phyloP scores from a whole-genome alignment of 2,888 invertebrate species.

The Galeopsomyia nigrocyanea region DNA sequence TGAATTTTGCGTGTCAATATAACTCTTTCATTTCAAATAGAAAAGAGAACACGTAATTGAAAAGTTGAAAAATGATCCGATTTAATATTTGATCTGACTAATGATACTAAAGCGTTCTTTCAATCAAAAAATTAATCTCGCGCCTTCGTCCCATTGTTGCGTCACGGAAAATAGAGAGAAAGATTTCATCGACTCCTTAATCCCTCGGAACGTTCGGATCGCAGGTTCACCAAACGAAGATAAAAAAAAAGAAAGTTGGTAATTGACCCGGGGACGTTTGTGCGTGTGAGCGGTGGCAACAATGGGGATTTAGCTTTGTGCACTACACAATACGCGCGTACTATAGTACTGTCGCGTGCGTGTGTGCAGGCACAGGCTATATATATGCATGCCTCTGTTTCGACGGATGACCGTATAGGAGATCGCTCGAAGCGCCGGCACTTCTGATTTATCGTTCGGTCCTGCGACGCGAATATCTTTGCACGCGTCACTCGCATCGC shows the following conservation, averaged over 20 bases:
- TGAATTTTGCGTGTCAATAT: not conserved
- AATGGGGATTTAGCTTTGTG: not conserved
- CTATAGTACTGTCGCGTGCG: too few relatives aligned
- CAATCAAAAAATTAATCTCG: not conserved
- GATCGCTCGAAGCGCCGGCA: not conserved
- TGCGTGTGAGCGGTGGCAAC: not conserved
- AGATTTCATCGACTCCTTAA: not conserved
- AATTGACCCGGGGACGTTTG: not conserved
- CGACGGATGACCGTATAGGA: conserved; percentile 24
- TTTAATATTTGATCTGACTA: not conserved
- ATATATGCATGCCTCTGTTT: not conserved
- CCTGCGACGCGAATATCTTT: conserved; percentile 38
- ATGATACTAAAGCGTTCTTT: conserved; percentile 12
- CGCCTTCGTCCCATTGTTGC: not conserved
- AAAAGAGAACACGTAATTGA: too few relatives aligned
- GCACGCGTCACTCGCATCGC: conserved; percentile 37
- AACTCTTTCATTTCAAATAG: too few relatives aligned
- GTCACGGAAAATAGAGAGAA: too few relatives aligned
- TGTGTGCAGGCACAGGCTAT: too few relatives aligned
- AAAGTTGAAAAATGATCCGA: not conserved
- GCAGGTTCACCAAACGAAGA: too few relatives aligned
- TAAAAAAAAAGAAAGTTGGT: too few relatives aligned
- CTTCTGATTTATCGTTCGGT: conserved; percentile 38
- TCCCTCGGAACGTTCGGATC: conserved; percentile 5
- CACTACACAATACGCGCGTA: not conserved